A percentile compares a stretch with the other conserved stretches of the same genome.
phyloP scores from a whole-genome alignment of 2,113 vertebrate species.

The Rhagologus leucostigma region DNA sequence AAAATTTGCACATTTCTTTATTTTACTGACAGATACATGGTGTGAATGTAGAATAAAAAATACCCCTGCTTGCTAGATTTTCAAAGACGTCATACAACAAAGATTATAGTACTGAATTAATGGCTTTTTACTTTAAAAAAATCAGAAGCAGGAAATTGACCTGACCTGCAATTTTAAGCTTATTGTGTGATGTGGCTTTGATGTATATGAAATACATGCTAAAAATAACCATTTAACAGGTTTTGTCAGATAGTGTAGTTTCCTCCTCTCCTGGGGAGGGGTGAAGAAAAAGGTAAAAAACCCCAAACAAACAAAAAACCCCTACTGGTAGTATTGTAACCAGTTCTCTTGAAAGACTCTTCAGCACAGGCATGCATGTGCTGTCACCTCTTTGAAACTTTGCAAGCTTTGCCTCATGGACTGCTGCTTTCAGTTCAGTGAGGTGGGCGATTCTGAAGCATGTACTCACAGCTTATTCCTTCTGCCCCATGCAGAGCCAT shows the following conservation, averaged over 20 bases:
- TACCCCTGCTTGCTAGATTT: not conserved
- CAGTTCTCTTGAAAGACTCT: not conserved
- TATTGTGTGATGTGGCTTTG: not conserved
- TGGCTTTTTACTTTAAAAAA: not conserved
- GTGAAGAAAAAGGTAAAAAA: not conserved
- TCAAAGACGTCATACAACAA: not conserved
- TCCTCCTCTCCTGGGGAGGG: not conserved
- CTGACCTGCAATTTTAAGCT: not conserved
- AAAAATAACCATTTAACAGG: not conserved
- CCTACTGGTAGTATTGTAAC: not conserved
- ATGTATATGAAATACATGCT: not conserved
- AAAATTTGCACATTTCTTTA: accelerated
- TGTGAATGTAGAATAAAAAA: not conserved
- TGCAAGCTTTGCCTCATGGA: not conserved
- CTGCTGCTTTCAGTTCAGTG: not conserved
- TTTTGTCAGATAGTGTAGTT: not conserved
- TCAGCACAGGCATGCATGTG: accelerated
- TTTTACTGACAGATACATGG: not conserved
- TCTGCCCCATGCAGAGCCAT: not conserved
- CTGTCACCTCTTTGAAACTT: not conserved
- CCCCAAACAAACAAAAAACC: not conserved
- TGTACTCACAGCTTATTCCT: not conserved
- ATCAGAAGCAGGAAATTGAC: not conserved
- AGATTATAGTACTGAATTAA: not conserved
- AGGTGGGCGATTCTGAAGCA: accelerated